Percentiles rank a stretch among this genome's conserved stretches.
phyloP scores from a whole-genome alignment of 2,113 vertebrate genomes.

The Peromyscus polionotus region DNA sequence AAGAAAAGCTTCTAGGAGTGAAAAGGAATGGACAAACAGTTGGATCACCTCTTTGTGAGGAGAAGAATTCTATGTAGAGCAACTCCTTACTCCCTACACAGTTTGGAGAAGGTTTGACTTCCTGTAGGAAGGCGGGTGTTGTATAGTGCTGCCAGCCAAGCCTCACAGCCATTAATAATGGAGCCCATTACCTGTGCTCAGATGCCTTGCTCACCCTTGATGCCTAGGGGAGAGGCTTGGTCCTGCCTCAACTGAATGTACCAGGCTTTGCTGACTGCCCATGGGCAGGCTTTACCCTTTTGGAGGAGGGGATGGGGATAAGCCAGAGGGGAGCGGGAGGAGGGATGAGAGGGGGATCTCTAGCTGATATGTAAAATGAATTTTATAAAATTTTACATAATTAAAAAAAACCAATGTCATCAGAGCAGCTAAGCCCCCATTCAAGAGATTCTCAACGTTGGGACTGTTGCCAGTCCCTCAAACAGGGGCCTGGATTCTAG shows the following conservation, averaged over 20 bases:
- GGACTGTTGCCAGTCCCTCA: background rate
- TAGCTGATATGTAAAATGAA: too few relatives aligned
- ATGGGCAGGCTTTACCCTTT: too few relatives aligned
- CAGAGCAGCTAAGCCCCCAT: background rate
- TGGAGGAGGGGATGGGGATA: too few relatives aligned
- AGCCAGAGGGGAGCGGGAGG: too few relatives aligned
- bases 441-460: background rate
- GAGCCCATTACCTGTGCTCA: too few relatives aligned
- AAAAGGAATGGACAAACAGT: slow-evolving; percentile 1
- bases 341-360: too few relatives aligned
- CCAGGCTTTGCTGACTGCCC: too few relatives aligned
- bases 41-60: background rate
- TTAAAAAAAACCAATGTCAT: background rate
- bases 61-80: background rate
- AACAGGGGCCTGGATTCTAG: background rate
- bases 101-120: background rate
- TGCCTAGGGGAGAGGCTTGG: too few relatives aligned
- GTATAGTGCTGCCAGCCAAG: background rate
- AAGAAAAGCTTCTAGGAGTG: background rate
- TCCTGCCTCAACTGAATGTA: too few relatives aligned
- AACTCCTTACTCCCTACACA: background rate
- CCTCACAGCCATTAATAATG: background rate
- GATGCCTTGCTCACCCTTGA: too few relatives aligned
- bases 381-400: too few relatives aligned
- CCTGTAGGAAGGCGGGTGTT: background rate